A percentile compares a stretch with the other conserved stretches of the same genome.
These are phyloP conservation scores for Thamnophis sirtalis DNA, from an alignment of 2,113 vertebrate genomes.

Conservation along the genomic window DNA sequence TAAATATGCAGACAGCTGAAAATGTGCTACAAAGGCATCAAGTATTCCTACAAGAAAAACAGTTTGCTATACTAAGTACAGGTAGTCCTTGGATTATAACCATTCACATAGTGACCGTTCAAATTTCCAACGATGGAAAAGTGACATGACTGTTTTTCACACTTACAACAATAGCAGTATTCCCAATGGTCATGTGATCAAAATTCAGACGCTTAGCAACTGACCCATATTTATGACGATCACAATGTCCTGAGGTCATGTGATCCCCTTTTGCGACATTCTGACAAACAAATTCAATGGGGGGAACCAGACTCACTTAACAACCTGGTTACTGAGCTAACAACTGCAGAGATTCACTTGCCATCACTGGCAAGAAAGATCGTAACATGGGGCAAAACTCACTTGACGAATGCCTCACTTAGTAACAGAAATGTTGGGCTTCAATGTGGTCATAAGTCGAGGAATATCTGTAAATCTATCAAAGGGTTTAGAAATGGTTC, in stretches of 20 bases:
- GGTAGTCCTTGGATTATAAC: not conserved
- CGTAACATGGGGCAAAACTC: not conserved
- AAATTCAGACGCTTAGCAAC: not conserved
- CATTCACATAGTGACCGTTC: not conserved
- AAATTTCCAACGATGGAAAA: not conserved
- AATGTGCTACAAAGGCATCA: not conserved
- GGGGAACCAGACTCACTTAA: not conserved
- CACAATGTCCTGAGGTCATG: not conserved
- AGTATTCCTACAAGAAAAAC: not conserved
- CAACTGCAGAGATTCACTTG: not conserved
- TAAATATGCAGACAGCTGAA: not conserved
- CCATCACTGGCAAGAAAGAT: not conserved
- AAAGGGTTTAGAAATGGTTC: not conserved
- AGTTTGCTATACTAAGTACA: not conserved
- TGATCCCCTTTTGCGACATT: not conserved
- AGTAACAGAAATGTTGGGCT: not conserved
- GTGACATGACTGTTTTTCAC: not conserved
- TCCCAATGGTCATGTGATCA: not conserved
- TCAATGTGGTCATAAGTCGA: not conserved
- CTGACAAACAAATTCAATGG: not conserved
- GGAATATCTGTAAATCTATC: not conserved
- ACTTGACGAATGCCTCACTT: not conserved
- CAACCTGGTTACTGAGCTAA: not conserved
- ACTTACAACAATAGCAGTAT: not conserved
- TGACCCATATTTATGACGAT: not conserved